These are phyloP conservation scores for Meteorus cinctellus DNA, from an alignment of 2,888 invertebrate genomes.

Conservation along the genomic window DNA sequence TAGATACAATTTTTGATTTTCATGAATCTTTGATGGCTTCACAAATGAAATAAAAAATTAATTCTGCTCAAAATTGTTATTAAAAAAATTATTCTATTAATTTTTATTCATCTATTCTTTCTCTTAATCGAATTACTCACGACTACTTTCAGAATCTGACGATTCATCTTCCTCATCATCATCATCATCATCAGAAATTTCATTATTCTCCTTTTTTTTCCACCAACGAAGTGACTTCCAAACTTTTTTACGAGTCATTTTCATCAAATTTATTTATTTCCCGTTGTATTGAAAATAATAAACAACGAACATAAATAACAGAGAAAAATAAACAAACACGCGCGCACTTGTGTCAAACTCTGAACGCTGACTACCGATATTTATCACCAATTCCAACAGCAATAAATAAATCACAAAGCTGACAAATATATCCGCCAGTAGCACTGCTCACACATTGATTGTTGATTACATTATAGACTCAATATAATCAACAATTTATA, in stretches of 20 bases:
- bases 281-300: not conserved
- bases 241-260: conserved; percentile 71
- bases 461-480: conserved; percentile 16
- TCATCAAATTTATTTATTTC: conserved; percentile 1
- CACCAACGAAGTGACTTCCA: conserved; percentile 72
- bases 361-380: not conserved
- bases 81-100: too few species aligned
- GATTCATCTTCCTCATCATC: conserved; percentile 44
- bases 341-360: not conserved
- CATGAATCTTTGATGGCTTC: too few species aligned
- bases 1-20: too few species aligned
- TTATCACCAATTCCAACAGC: not conserved
- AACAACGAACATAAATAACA: not conserved
- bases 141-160: conserved; percentile 31
- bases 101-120: not conserved
- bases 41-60: too few species aligned
- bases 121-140: conserved; percentile 26
- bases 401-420: not conserved
- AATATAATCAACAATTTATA: not conserved
- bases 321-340: conserved; percentile 25
- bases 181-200: conserved; percentile 46
- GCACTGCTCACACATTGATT: conserved; percentile 10
- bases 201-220: conserved; percentile 64
- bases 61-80: too few species aligned
- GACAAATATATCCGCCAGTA: not conserved